These are phyloP conservation scores for Psilopsiagon aurifrons DNA, from an alignment of 2,113 vertebrate genomes.

Conservation along the genomic window DNA sequence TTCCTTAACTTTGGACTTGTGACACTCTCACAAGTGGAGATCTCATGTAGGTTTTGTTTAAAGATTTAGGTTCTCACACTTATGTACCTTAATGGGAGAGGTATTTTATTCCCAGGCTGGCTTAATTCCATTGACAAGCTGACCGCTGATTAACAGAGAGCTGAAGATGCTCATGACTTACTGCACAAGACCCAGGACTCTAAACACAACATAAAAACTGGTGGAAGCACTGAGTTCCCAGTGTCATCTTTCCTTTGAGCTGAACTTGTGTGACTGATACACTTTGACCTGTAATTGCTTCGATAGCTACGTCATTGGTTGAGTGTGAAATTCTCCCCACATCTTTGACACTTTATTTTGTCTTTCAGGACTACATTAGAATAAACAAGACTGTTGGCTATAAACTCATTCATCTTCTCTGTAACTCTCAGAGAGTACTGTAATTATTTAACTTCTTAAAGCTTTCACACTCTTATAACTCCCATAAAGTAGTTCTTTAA, in stretches of 20 bases:
- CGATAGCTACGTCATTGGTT: background rate
- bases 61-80: background rate
- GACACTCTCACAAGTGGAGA: background rate
- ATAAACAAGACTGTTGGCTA: background rate
- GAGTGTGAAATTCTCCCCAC: background rate
- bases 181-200: background rate
- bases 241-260: background rate
- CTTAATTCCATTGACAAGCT: background rate
- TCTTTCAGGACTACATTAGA: background rate
- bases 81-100: background rate
- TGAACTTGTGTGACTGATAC: rapidly evolving
- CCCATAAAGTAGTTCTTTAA: slow-evolving; percentile 64
- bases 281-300: background rate
- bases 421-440: background rate
- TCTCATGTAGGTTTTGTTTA: rapidly evolving
- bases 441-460: slow-evolving; percentile 61
- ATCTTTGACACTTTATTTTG: background rate
- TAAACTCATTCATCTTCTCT: slow-evolving; percentile 13
- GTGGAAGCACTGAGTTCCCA: background rate
- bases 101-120: background rate
- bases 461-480: slow-evolving; percentile 46
- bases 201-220: background rate
- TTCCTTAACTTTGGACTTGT: background rate
- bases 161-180: background rate
- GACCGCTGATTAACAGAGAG: background rate